These are phyloP conservation scores for Plebejus melissa DNA, from an alignment of 2,888 invertebrate species.

Conservation along the genomic window DNA sequence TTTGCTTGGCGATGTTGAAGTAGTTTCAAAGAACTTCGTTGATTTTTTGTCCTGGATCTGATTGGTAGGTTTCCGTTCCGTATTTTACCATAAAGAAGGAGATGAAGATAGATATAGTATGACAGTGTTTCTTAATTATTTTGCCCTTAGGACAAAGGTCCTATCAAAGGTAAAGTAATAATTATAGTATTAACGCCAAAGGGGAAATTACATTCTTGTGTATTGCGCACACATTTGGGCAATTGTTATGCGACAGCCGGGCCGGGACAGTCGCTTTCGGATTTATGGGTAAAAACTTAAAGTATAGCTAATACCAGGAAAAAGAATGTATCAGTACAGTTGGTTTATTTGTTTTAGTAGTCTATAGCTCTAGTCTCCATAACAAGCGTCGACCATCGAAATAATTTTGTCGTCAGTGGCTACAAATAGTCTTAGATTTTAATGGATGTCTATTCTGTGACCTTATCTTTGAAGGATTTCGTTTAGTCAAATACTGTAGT, in stretches of 20 bases:
- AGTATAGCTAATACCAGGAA: neutral
- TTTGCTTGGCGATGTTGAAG: neutral
- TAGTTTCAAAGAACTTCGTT: neutral
- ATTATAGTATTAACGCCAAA: no score
- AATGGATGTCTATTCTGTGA: neutral
- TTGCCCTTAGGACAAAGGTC: no score
- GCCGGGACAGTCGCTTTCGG: no score
- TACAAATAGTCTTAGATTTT: slow-evolving; percentile 2
- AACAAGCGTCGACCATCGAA: neutral
- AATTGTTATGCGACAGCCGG: no score
- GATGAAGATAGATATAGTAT: no score
- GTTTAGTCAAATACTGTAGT: neutral
- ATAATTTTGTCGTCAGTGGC: neutral
- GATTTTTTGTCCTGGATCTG: neutral
- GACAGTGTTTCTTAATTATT: no score
- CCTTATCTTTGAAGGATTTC: slow-evolving; percentile 5
- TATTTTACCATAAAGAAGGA: neutral
- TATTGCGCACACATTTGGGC: no score
- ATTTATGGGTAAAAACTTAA: no score
- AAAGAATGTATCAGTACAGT: neutral
- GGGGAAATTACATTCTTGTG: no score
- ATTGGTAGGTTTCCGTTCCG: neutral
- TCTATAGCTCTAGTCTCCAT: neutral
- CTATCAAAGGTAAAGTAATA: no score
- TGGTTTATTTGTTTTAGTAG: neutral